Conservation (phyloP, 1,140 invertebrate genomes). For the Bombus pascuorum region DNA sequence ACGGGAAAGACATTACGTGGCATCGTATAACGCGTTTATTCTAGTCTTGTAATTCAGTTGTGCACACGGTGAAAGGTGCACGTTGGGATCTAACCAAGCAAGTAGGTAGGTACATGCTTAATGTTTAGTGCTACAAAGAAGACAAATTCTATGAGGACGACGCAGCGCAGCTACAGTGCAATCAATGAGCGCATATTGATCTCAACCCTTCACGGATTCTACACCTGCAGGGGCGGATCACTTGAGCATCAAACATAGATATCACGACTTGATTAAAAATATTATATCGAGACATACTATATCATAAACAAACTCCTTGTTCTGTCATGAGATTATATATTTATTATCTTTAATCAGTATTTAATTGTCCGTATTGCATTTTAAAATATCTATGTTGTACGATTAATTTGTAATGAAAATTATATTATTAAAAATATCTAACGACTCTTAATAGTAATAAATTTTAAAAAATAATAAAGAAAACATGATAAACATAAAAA, state of each 20-base stretch:
- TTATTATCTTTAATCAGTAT: background rate
- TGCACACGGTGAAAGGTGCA: conserved; percentile 17
- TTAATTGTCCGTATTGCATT: background rate
- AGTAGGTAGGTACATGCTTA: conserved; percentile 7
- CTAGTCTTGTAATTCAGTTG: conserved; percentile 6
- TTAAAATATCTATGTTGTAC: background rate
- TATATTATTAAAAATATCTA: background rate
- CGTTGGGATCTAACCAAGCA: background rate
- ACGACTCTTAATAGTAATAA: background rate
- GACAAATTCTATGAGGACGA: conserved; percentile 51
- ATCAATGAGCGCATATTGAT: conserved; percentile 76
- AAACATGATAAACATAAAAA: background rate
- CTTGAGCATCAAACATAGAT: conserved; percentile 29
- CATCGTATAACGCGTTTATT: conserved; percentile 2
- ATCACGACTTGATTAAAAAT: background rate
- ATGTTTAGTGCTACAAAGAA: conserved; percentile 35
- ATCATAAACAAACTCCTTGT: background rate
- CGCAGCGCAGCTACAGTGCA: conserved; percentile 66
- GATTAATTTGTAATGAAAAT: background rate
- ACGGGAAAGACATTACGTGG: conserved; percentile 7
- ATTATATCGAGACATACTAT: background rate
- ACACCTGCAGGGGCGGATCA: conserved; percentile 67
- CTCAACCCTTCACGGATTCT: conserved; percentile 70
- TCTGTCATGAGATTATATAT: background rate
- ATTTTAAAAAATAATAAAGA: background rate